These are phyloP conservation scores for Oplegnathus fasciatus DNA, from an alignment of 2,113 vertebrate species.

Conservation along the genomic window DNA sequence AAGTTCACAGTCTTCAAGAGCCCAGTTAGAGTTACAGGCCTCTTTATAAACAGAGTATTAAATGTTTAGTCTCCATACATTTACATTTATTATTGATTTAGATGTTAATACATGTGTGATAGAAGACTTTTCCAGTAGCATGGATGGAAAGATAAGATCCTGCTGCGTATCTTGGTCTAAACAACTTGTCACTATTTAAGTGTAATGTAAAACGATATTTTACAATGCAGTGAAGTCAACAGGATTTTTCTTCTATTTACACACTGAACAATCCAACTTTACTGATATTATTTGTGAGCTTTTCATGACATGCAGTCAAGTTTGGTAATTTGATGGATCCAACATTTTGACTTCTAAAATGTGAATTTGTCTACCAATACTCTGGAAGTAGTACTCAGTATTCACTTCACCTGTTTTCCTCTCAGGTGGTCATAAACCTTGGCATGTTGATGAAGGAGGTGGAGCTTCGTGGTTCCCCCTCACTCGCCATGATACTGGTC, in stretches of 20 bases:
- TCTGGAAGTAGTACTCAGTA: background rate
- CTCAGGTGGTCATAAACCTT: slow-evolving; percentile 89
- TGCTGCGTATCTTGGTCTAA: background rate
- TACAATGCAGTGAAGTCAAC: background rate
- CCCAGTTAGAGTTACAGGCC: background rate
- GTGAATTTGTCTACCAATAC: background rate
- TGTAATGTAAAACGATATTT: background rate
- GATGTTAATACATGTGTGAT: background rate
- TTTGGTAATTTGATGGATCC: background rate
- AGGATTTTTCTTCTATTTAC: background rate
- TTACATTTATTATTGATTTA: background rate
- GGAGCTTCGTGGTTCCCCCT: slow-evolving; percentile 87
- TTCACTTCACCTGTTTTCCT: background rate
- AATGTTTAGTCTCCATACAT: background rate
- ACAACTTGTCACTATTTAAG: background rate
- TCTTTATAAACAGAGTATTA: background rate
- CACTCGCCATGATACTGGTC: slow-evolving; percentile 90
- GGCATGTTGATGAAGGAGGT: slow-evolving; percentile 90
- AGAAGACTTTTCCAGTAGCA: background rate
- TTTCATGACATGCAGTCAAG: too few relatives aligned
- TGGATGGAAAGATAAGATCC: background rate
- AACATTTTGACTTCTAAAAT: background rate
- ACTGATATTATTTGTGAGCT: background rate
- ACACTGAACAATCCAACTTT: background rate
- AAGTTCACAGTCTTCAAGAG: background rate